Evolutionary conservation across 2,113 vertebrate genomes (phyloP), one percentile per base, ranked within the genome.

Genomic region (Semnornis frantzii): DNA sequence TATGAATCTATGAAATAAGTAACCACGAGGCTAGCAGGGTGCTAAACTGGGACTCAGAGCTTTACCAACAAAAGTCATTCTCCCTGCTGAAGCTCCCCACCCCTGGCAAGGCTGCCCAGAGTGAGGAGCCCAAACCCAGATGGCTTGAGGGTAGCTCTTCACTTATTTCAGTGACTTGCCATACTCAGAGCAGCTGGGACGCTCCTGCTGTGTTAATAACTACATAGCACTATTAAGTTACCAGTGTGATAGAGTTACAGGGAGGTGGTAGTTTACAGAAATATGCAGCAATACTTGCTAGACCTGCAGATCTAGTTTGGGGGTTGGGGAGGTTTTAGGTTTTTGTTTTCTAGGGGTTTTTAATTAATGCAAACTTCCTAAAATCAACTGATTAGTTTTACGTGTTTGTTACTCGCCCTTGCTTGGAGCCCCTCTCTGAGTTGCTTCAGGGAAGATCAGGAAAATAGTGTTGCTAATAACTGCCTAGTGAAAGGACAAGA

Each of bases 221-320:
- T 70, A 14, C 33, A 28, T 73, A 79, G 82, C 54, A 48, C 82
- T 59, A 31, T 90, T 66, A 39, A 78, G 80, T 96, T 96, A 50
- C 93, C 3, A 2, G 54, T 1, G 7, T 74, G 94, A 21, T 83
- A 74, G 95, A 65, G 90, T 95, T 94, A 90, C 95, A 90, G 21
- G 95, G 88, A 96, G 90, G 12, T 94, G 90, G 92, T 87, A 95
- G 82, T 60, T 92, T 12, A 85, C 95, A 96, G 58, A 96, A 96
- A 94, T 96, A 96, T 94, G 96, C 69, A 68, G 96, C 59, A 92
- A 58, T 93, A 86, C 96, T 68, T 78, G 96, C 76, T 46, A 42
- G 90, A 96, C 96, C 85, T 95, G 96, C 88, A 92, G 63, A 3
- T 96, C 95, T 9, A 44, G 88, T 94, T 64, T 95, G 95, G 92